A percentile compares a stretch with the other conserved stretches of the same genome.
These are phyloP conservation scores for Lymantria dispar DNA, from an alignment of 2,888 invertebrate species.

Conservation along the genomic window DNA sequence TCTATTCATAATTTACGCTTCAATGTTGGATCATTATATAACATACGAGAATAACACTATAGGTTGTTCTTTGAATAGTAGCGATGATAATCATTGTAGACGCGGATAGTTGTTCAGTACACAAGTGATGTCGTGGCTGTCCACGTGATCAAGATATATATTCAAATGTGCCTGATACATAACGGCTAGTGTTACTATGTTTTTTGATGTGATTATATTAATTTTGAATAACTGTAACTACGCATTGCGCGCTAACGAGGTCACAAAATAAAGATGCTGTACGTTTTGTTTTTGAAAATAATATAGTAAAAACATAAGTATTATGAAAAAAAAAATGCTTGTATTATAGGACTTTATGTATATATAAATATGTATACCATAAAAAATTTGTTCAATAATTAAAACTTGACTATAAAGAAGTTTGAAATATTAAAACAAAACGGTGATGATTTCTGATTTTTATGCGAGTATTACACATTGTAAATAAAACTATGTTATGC, in stretches of 20 bases:
- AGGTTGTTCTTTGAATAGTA: constrained; percentile 40
- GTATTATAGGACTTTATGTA: too few species aligned
- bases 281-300: background rate
- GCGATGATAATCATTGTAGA: constrained; percentile 26
- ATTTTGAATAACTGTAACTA: constrained; percentile 13
- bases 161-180: constrained; percentile 34
- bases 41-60: constrained; percentile 20
- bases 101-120: constrained; percentile 12
- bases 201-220: constrained; percentile 23
- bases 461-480: too few species aligned
- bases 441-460: too few species aligned
- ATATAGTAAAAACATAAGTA: background rate
- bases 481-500: too few species aligned
- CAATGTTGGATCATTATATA: constrained; percentile 27
- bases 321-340: too few species aligned
- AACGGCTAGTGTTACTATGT: constrained; percentile 13
- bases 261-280: constrained; percentile 11
- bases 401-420: too few species aligned
- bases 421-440: too few species aligned
- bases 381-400: too few species aligned
- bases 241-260: constrained; percentile 6
- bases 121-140: constrained; percentile 27
- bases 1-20: constrained; percentile 26
- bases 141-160: constrained; percentile 45
- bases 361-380: too few species aligned